Percentiles rank a stretch among this genome's conserved stretches.
These are phyloP conservation scores for Hormiphora californensis DNA, from an alignment of 37 sponge, comb jelly and placozoan species.

Conservation along the genomic window DNA sequence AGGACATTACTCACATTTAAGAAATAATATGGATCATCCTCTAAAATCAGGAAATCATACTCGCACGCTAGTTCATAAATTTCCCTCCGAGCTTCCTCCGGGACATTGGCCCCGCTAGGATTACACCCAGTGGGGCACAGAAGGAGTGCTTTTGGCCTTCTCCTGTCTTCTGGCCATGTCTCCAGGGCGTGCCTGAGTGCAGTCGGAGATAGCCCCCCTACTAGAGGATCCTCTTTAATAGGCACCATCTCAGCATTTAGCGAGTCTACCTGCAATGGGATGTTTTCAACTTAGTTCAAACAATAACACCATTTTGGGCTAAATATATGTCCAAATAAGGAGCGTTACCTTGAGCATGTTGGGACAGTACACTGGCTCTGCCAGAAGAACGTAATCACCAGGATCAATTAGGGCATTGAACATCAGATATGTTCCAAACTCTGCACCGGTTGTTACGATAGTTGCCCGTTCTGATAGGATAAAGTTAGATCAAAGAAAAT, in stretches of 20 bases:
- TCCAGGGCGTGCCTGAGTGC: background rate
- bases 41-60: background rate
- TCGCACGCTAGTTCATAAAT: background rate
- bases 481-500: background rate
- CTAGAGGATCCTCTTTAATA: background rate
- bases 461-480: background rate
- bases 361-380: background rate
- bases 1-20: background rate
- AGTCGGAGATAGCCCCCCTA: background rate
- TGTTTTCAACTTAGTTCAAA: background rate
- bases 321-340: background rate
- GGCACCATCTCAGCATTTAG: background rate
- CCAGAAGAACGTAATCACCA: background rate
- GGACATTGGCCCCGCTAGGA: constrained; percentile 37
- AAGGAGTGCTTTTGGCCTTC: background rate
- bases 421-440: constrained; percentile 8
- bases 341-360: background rate
- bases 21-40: constrained; percentile 52
- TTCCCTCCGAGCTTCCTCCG: background rate
- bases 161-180: background rate
- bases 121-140: constrained; percentile 47
- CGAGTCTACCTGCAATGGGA: background rate
- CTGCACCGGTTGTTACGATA: constrained; percentile 24
- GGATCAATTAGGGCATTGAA: constrained; percentile 1
- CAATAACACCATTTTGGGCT: background rate